phyloP scores from a whole-genome alignment of 1,140 invertebrate species.

The Tetragnatha versicolor region DNA sequence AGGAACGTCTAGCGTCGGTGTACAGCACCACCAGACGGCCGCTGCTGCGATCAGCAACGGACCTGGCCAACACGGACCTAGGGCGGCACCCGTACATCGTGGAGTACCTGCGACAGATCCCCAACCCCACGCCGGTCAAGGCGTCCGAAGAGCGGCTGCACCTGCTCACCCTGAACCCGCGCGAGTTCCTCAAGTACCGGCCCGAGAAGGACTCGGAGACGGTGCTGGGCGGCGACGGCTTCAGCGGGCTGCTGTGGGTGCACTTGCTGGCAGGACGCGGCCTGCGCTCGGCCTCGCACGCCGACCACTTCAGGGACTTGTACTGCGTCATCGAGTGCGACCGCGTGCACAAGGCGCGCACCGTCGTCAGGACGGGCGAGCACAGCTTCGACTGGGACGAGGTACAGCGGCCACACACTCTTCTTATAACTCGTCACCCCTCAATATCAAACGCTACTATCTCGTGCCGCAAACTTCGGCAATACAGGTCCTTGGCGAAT shows the following conservation, averaged over 20 bases:
- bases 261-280: conserved; percentile 59
- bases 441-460: no score
- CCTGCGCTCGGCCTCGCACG: conserved; percentile 48
- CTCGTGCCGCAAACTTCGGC: no score
- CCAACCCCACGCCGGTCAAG: conserved; percentile 76
- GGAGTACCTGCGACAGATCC: conserved; percentile 61
- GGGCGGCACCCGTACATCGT: conserved; percentile 45
- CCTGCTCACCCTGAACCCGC: conserved; percentile 56
- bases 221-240: conserved; percentile 50
- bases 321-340: conserved; percentile 98
- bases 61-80: conserved; percentile 32
- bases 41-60: conserved; percentile 40
- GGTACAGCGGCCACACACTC: no score
- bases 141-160: conserved; percentile 57
- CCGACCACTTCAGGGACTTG: conserved; percentile 73
- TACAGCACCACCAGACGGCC: conserved; percentile 41
- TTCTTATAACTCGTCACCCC: no score
- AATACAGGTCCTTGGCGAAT: no score
- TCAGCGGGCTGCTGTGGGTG: conserved; percentile 58
- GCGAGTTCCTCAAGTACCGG: conserved; percentile 57
- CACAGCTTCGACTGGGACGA: conserved; percentile 99
- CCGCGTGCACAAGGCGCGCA: conserved; percentile 94
- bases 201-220: conserved; percentile 54
- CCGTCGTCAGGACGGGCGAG: conserved; percentile 96
- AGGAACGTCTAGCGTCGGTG: conserved; percentile 32